Evolutionary conservation across 2,888 invertebrate genomes (phyloP).

Genomic region (Yponomeuta cagnagella): DNA sequence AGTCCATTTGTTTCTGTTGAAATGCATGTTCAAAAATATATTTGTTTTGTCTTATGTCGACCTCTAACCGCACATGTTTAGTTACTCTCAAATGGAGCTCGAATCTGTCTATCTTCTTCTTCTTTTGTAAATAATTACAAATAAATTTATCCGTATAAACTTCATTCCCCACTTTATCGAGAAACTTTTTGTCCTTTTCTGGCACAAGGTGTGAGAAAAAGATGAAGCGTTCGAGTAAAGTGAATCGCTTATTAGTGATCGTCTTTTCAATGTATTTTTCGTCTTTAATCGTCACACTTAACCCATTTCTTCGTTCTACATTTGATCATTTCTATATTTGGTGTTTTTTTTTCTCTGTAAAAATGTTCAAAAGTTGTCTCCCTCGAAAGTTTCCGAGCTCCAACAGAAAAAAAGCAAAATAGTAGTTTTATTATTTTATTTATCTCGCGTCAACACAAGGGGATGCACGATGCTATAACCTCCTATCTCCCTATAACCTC

Average conservation of each 20-base stretch:
- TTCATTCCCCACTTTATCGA: slow-evolving; percentile 23
- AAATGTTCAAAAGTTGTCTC: slow-evolving; percentile 60
- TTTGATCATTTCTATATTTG: slow-evolving; percentile 40
- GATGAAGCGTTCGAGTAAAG: not conserved
- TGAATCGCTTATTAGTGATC: not conserved
- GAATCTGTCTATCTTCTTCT: not conserved
- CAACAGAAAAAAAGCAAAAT: slow-evolving; percentile 30
- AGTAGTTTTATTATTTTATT: slow-evolving; percentile 44
- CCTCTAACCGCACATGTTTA: not conserved
- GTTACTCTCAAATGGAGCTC: slow-evolving; percentile 12
- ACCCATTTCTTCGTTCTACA: slow-evolving; percentile 38
- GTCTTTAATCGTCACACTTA: slow-evolving; percentile 44
- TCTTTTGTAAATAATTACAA: slow-evolving; percentile 1
- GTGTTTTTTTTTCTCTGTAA: slow-evolving; percentile 31
- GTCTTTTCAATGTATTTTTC: slow-evolving; percentile 22
- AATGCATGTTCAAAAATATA: slow-evolving; percentile 19
- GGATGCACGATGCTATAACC: slow-evolving; percentile 74
- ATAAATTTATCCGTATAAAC: not conserved
- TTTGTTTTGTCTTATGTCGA: not conserved
- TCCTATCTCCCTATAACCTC: slow-evolving; percentile 51
- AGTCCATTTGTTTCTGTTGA: slow-evolving; percentile 24
- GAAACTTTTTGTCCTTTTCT: slow-evolving; percentile 29
- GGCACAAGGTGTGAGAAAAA: slow-evolving; percentile 17
- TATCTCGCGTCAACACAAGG: slow-evolving; percentile 68
- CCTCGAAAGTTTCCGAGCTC: slow-evolving; percentile 70